These are phyloP conservation scores for Dicyrtoma fusca DNA, from an alignment of 2,888 invertebrate genomes.

Conservation along the genomic window DNA sequence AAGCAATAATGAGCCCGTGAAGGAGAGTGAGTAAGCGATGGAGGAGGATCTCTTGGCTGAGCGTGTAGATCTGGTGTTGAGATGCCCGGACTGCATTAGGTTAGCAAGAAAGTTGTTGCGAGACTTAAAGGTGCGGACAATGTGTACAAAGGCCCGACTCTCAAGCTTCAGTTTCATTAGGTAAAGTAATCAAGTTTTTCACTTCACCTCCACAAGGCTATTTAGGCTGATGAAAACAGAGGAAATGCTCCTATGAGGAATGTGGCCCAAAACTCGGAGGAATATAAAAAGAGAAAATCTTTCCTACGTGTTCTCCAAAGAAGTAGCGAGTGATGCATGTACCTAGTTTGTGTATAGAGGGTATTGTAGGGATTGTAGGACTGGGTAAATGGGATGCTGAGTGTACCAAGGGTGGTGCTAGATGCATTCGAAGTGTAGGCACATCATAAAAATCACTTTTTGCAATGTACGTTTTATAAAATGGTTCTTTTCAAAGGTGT, in stretches of 20 bases:
- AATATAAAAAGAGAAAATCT: not conserved
- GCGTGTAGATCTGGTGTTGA: too few species aligned
- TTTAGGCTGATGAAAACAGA: constrained; percentile 12
- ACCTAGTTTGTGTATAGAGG: not conserved
- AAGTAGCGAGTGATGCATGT: not conserved
- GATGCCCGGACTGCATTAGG: too few species aligned
- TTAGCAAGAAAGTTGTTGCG: too few species aligned
- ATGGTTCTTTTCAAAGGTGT: constrained; percentile 2
- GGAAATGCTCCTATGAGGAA: constrained; percentile 6
- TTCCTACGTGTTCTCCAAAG: constrained; percentile 1
- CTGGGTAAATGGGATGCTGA: too few species aligned
- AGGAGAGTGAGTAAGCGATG: too few species aligned
- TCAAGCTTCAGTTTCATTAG: constrained; percentile 25
- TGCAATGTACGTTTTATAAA: not conserved
- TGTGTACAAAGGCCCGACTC: constrained; percentile 3
- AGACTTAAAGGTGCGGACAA: not conserved
- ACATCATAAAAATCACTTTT: too few species aligned
- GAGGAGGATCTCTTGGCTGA: too few species aligned
- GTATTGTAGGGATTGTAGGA: too few species aligned
- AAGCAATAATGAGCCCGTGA: too few species aligned
- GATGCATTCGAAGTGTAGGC: not conserved
- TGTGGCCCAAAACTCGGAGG: not conserved
- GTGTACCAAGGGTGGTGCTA: not conserved
- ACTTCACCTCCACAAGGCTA: constrained; percentile 8
- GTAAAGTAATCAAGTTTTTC: constrained; percentile 32